These are phyloP conservation scores for Columba guinea DNA, from an alignment of 2,797 vertebrate species.

Conservation along the genomic window DNA sequence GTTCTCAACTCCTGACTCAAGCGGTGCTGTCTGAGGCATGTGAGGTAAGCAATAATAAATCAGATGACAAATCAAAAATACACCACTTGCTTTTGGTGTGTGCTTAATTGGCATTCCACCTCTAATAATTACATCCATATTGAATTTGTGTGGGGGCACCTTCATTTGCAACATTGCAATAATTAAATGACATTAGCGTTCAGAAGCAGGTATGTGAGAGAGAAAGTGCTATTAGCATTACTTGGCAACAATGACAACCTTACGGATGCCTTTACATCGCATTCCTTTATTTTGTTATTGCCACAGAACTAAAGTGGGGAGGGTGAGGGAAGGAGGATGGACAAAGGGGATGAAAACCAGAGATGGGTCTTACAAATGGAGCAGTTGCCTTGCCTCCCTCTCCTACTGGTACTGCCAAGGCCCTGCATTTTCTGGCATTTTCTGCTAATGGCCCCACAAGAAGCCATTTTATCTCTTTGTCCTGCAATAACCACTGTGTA, in stretches of 20 bases:
- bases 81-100: background rate
- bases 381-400: background rate
- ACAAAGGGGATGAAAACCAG: background rate
- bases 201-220: background rate
- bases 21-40: background rate
- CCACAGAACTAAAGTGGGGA: background rate
- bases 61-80: conserved; percentile 26
- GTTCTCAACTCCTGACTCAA: background rate
- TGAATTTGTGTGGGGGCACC: conserved; percentile 21
- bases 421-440: background rate
- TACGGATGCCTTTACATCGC: conserved; percentile 11
- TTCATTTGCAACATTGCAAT: conserved; percentile 13
- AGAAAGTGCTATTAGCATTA: background rate
- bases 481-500: background rate
- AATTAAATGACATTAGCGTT: conserved; percentile 22
- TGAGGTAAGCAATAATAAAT: background rate
- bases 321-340: background rate
- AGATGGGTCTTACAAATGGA: background rate
- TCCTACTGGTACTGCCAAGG: background rate
- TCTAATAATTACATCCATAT: conserved; percentile 23
- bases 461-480: background rate
- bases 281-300: background rate
- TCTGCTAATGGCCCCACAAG: background rate
- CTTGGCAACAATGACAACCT: background rate
- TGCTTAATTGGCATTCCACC: conserved; percentile 1